These are phyloP conservation scores for Rafetus swinhoei DNA, from an alignment of 2,113 vertebrate genomes.

Conservation along the genomic window DNA sequence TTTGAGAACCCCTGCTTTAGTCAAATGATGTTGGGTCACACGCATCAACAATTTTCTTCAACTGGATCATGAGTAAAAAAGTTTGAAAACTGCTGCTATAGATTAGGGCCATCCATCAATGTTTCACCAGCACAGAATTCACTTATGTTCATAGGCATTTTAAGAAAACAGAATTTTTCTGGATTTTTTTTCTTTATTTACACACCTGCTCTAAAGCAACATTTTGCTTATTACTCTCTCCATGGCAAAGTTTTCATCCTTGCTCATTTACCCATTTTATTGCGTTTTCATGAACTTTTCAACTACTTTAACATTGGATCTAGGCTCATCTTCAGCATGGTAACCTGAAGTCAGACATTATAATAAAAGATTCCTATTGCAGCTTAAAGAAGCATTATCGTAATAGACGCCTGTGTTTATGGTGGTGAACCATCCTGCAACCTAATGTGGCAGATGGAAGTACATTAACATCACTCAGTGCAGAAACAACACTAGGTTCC, in stretches of 20 bases:
- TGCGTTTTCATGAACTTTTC: background rate
- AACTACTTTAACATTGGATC: background rate
- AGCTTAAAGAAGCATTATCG: background rate
- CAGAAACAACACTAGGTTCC: fast-evolving
- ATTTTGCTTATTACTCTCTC: background rate
- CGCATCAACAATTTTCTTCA: too few species aligned
- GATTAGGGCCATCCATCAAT: background rate
- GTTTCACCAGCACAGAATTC: background rate
- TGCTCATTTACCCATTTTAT: background rate
- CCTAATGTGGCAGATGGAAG: fast-evolving
- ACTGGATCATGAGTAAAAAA: too few species aligned
- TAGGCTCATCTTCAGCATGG: background rate
- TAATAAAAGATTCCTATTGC: fast-evolving
- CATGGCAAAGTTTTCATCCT: background rate
- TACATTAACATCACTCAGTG: background rate
- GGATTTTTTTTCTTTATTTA: background rate
- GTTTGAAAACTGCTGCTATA: too few species aligned
- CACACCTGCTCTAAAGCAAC: background rate
- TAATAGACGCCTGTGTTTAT: background rate
- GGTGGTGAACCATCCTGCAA: fast-evolving
- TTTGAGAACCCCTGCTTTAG: too few species aligned
- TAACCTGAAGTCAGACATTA: background rate
- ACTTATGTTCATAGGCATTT: background rate
- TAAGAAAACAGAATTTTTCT: background rate
- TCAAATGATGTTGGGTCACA: too few species aligned